These are phyloP conservation scores for Oriolus oriolus DNA, from an alignment of 2,113 vertebrate species.

Conservation along the genomic window DNA sequence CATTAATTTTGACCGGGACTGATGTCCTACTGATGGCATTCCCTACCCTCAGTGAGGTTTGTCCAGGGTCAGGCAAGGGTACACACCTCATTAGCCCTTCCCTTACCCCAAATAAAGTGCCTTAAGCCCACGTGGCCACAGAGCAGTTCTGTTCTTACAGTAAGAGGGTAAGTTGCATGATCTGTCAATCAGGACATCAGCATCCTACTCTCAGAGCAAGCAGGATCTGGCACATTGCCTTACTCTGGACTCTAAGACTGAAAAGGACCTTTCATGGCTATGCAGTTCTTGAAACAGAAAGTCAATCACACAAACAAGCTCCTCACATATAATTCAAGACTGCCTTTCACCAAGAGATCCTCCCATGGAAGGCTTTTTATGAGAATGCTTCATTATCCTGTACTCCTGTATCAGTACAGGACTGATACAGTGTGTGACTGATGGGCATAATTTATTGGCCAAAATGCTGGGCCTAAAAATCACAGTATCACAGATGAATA, in stretches of 20 bases:
- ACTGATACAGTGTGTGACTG: not conserved
- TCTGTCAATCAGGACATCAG: not conserved
- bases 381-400: not conserved
- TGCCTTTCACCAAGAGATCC: not conserved
- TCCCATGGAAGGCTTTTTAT: not conserved
- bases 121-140: not conserved
- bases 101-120: not conserved
- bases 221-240: not conserved
- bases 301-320: not conserved
- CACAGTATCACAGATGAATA: not conserved
- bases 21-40: not conserved
- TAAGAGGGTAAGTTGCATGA: accelerated
- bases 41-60: not conserved
- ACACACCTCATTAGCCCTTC: not conserved
- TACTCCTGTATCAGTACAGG: no score
- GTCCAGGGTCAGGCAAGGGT: not conserved
- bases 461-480: not conserved
- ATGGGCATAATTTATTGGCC: not conserved
- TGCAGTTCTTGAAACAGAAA: not conserved
- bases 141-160: not conserved
- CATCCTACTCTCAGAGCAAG: not conserved
- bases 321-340: not conserved
- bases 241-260: not conserved
- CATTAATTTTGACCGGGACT: not conserved
- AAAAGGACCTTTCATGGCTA: not conserved